Evolutionary conservation across 2,797 vertebrate species (phyloP), one percentile per base, ranked within the genome.

Genomic region (Austrolebias charrua): DNA sequence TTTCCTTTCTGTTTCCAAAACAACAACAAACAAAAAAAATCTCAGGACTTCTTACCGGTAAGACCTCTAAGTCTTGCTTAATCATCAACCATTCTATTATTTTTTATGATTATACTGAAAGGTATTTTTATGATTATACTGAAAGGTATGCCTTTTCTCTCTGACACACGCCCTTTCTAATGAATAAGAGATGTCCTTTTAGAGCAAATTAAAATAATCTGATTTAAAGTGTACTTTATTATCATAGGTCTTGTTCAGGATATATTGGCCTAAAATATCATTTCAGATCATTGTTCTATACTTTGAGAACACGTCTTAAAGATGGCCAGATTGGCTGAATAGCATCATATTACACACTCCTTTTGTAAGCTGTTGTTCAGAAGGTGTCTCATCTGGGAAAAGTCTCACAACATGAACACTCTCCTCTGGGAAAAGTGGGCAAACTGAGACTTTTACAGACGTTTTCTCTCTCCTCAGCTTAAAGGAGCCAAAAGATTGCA

Each of bases 311-410:
- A 2, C 8, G 3, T 6, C 1, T n/a, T 18, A 38, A 5, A 20
- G 43, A 15, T 45, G 50, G 7, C 33, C 4, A 28, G 45, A 6
- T 14, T 35, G 38, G 18, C 4, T 16, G 15, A 42, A 49, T 33
- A 29, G 59, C 49, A 14, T 58, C 20, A 62, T 12, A 19, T 71
- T 46, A 61, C 38, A 20, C 19, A 12, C 1, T 20, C 6, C 6
- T 13, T 19, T 19, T 63, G 18, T 60, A 4, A 40, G 20, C 38
- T 77, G 76, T 80, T 80, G 58, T 49, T 28, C 7, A 10, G 57
- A 35, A 55, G 11, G 12, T 10, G 4, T 64, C 63, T 67, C 75
- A 60, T 53, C 14, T 15, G 78, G 63, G 70, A 66, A 48, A 54
- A 69, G 49, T 60, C 55, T 59, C 31, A 28, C 9, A 2, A 5